These are phyloP conservation scores for Epinotia demarniana DNA, from an alignment of 2,888 invertebrate genomes.

Conservation along the genomic window DNA sequence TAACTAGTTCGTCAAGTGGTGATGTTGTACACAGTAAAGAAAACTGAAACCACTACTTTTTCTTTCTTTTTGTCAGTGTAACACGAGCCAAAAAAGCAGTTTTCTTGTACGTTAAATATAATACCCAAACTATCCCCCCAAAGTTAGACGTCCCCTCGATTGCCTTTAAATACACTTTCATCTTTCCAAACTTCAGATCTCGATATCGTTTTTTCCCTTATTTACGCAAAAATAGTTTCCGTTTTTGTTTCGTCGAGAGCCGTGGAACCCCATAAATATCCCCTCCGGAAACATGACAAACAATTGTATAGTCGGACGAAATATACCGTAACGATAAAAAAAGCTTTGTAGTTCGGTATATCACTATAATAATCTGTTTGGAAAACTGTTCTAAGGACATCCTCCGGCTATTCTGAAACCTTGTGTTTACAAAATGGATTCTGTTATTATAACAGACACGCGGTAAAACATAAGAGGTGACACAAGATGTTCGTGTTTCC, in stretches of 20 bases:
- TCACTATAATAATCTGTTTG: conserved; percentile 42
- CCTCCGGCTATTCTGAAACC: conserved; percentile 23
- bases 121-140: not conserved
- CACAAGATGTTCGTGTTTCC: no score
- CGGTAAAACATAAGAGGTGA: no score
- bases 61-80: not conserved
- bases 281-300: conserved; percentile 71
- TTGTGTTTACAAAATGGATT: conserved; percentile 16
- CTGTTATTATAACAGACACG: conserved; percentile 21
- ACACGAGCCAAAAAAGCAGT: not conserved
- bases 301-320: conserved; percentile 69
- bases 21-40: not conserved
- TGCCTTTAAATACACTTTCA: conserved; percentile 39
- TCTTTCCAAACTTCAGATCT: conserved; percentile 44
- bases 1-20: no score
- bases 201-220: conserved; percentile 60
- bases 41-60: not conserved
- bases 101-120: not conserved
- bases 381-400: conserved; percentile 31
- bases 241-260: conserved; percentile 60
- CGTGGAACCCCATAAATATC: conserved; percentile 66
- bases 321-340: conserved; percentile 59
- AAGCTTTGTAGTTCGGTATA: conserved; percentile 41
- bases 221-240: conserved; percentile 68
- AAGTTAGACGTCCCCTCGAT: conserved; percentile 5